Evolutionary conservation across 2,797 vertebrate species (phyloP), one percentile per base, ranked within the genome.

Genomic region (Rhodeus uyekii): DNA sequence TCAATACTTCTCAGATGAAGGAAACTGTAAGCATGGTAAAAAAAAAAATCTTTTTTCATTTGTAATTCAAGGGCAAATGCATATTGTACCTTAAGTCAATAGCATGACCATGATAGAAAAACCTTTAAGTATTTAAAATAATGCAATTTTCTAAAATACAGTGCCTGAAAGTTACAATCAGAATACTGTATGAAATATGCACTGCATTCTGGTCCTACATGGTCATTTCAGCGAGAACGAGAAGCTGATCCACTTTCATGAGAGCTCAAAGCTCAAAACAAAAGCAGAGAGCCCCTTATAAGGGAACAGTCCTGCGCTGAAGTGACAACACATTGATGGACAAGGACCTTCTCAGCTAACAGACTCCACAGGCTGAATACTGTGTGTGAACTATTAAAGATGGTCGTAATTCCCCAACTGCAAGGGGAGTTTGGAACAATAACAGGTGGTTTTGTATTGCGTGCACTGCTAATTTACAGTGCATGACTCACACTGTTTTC

Each of bases 161-260:
- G 50, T 8, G 29, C 42, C 55, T 42, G 38, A 63, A 46, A 64
- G 50, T 29, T 27, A 9, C 7, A 44, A 42, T 19, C 27, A 71
- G 3, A 72, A 46, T 18, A 27, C 48, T 71, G n/a, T n/a, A 27
- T 44, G 14, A 78, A 60, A 24, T 6, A 34, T 32, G 7, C 79
- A 60, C 81, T 78, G 78, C 80, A 80, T 72, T 86, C 88, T 89
- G 91, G 86, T 92, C 93, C 92, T 94, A 94, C 91, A 94, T 93
- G 93, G 93, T 92, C 93, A 94, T 92, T 86, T 87, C 84, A 76
- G 68, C 24, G n/a, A 84, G 84, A 46, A 76, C 24, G n/a, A 84
- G 84, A 46, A 76, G 53, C 36, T 34, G 42, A 81, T 83, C 84
- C 80, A 42, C 83, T 71, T 88, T 80, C 69, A 82, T 12, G 60